Percentiles rank a stretch among this genome's conserved stretches.
These are phyloP conservation scores for Capreolus pygargus DNA, from an alignment of 2,113 vertebrate genomes.

Conservation along the genomic window DNA sequence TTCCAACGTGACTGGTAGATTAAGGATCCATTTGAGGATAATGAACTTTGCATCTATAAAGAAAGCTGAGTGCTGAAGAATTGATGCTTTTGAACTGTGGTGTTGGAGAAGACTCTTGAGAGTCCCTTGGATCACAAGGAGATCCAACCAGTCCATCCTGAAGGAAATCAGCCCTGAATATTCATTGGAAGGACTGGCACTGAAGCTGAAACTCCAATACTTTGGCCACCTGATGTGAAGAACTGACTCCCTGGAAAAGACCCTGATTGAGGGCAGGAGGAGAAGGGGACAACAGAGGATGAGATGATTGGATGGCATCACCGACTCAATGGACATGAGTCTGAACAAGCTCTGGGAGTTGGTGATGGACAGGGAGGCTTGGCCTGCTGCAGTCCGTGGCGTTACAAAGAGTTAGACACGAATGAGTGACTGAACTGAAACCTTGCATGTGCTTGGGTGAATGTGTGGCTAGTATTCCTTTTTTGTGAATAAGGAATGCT, in stretches of 20 bases:
- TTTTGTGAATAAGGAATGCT: background rate
- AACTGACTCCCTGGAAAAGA: background rate
- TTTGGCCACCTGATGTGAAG: background rate
- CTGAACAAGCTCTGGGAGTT: background rate
- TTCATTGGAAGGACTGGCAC: background rate
- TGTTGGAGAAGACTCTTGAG: background rate
- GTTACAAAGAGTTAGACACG: fast-evolving
- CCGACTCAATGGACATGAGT: fast-evolving
- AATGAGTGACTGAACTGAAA: fast-evolving
- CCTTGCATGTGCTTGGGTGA: background rate
- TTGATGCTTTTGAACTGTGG: background rate
- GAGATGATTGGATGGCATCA: background rate
- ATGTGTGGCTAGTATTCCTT: background rate
- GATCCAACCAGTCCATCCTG: background rate
- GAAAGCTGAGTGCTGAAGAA: fast-evolving
- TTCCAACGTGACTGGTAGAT: fast-evolving
- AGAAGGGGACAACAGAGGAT: background rate
- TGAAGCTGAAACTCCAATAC: background rate
- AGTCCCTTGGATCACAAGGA: background rate
- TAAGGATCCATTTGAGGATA: background rate
- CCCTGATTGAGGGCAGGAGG: background rate
- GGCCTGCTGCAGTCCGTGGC: fast-evolving
- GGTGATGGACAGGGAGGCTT: background rate
- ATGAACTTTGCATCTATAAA: background rate
- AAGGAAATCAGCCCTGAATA: background rate